These are phyloP conservation scores for Elymnias hypermnestra DNA, from an alignment of 1,140 invertebrate species.

Conservation along the genomic window DNA sequence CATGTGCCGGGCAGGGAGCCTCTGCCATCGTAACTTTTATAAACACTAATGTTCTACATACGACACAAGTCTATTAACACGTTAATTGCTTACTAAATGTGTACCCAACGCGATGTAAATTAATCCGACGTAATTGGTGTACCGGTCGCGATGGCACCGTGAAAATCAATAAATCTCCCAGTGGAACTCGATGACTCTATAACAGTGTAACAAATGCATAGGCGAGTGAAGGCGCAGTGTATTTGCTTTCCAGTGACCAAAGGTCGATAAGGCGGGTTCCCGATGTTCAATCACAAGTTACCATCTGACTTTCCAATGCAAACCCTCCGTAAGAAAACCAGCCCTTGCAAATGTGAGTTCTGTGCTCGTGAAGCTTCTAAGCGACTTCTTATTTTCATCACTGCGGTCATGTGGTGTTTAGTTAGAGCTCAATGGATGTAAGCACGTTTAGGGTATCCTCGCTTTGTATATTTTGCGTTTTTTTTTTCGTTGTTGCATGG, in stretches of 20 bases:
- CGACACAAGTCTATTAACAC: constrained; percentile 10
- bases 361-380: constrained; percentile 37
- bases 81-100: constrained; percentile 12
- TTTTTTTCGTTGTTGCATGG: constrained; percentile 62
- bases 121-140: constrained; percentile 11
- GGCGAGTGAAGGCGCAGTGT: constrained; percentile 44
- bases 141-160: constrained; percentile 30
- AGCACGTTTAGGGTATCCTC: constrained; percentile 52
- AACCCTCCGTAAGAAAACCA: constrained; percentile 91
- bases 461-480: constrained; percentile 64
- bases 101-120: constrained; percentile 19
- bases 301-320: constrained; percentile 82
- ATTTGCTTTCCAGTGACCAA: constrained; percentile 59
- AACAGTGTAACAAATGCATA: constrained; percentile 33
- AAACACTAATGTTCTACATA: constrained; percentile 37
- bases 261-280: constrained; percentile 38
- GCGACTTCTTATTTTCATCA: constrained; percentile 35
- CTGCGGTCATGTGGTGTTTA: constrained; percentile 55
- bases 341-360: constrained; percentile 92
- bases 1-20: constrained; percentile 43
- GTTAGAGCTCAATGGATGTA: constrained; percentile 50
- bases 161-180: constrained; percentile 66
- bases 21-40: constrained; percentile 29
- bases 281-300: constrained; percentile 75
- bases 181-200: constrained; percentile 34